phyloP scores from a whole-genome alignment of 2,888 invertebrate genomes.

The Amphipoea lucens region DNA sequence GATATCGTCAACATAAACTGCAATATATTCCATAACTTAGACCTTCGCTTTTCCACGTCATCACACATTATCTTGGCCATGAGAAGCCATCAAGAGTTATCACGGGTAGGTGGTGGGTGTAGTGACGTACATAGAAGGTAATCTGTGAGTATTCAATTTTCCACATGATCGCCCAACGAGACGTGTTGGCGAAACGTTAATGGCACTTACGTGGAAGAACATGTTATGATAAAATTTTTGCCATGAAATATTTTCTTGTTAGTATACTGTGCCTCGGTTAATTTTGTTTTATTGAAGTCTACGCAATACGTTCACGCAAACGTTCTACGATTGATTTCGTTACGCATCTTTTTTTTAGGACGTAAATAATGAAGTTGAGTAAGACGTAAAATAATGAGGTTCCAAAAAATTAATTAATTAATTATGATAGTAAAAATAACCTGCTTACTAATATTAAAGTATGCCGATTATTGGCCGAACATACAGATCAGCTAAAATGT shows the following conservation, averaged over 20 bases:
- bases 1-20: conserved; percentile 32
- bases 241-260: background rate
- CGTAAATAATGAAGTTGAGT: background rate
- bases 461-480: too few species aligned
- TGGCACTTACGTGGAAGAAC: conserved; percentile 31
- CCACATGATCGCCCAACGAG: conserved; percentile 60
- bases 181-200: conserved; percentile 50
- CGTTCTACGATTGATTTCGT: background rate
- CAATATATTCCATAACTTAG: conserved; percentile 18
- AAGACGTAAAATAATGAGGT: background rate
- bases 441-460: too few species aligned
- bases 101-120: conserved; percentile 46
- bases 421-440: too few species aligned
- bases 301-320: background rate
- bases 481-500: too few species aligned
- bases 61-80: conserved; percentile 42
- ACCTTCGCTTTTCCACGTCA: conserved; percentile 42
- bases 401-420: too few species aligned
- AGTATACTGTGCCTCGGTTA: background rate
- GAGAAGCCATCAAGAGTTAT: conserved; percentile 46
- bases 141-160: conserved; percentile 62
- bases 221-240: conserved; percentile 17
- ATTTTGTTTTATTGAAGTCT: background rate
- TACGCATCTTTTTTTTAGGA: background rate
- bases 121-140: conserved; percentile 60